phyloP scores from a whole-genome alignment of 2,797 vertebrate genomes.

The Chelon auratus region DNA sequence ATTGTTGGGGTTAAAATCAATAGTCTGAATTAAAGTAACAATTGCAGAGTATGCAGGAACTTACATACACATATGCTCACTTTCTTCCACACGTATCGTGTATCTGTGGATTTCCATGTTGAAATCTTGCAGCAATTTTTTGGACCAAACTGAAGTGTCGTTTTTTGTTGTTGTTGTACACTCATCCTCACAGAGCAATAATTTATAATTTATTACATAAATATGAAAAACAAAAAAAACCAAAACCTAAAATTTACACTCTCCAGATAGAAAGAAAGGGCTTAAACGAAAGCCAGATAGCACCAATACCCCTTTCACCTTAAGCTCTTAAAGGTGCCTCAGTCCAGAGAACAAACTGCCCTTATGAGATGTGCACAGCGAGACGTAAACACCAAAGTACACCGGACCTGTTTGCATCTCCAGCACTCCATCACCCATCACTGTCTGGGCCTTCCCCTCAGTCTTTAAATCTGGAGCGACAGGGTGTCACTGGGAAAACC shows the following conservation, averaged over 20 bases:
- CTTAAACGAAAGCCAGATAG: constrained; percentile 9
- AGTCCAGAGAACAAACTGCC: constrained; percentile 51
- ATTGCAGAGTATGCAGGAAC: too few species aligned
- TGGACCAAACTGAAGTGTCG: too few species aligned
- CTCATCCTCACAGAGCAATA: too few species aligned
- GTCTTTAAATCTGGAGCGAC: constrained; percentile 72
- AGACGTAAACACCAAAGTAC: constrained; percentile 53
- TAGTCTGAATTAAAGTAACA: constrained; percentile 13
- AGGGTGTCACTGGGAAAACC: constrained; percentile 70
- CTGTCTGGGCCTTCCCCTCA: constrained; percentile 54
- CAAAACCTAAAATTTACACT: constrained; percentile 16
- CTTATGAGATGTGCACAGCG: constrained; percentile 19
- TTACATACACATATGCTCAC: not conserved
- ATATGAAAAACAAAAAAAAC: constrained; percentile 36
- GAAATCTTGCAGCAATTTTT: not conserved
- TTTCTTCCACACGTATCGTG: not conserved
- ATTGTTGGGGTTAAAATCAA: constrained; percentile 26
- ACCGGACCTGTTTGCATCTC: constrained; percentile 39
- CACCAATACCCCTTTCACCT: constrained; percentile 31
- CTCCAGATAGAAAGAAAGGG: not conserved
- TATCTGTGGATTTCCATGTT: not conserved
- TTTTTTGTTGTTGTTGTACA: not conserved
- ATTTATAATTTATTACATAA: too few species aligned
- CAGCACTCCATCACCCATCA: constrained; percentile 61
- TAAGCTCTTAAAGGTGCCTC: constrained; percentile 30